A percentile compares a stretch with the other conserved stretches of the same genome.
Conservation (phyloP, 2,797 vertebrate genomes). For the Simalia tracyae region DNA sequence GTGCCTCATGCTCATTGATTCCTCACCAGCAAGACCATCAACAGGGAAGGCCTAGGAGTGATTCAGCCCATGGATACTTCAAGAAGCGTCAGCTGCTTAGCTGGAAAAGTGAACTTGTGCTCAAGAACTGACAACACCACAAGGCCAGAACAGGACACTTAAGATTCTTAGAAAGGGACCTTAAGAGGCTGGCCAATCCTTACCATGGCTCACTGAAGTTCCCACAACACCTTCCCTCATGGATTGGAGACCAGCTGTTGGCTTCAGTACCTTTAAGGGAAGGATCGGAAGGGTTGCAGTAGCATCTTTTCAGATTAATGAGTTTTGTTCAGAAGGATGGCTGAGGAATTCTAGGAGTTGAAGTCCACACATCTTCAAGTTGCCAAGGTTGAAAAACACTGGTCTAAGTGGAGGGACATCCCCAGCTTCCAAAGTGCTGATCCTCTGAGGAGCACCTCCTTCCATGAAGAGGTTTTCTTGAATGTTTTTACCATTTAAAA, state of each 20-base stretch:
- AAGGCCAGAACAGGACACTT: background rate
- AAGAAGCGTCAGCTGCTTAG: background rate
- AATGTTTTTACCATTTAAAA: background rate
- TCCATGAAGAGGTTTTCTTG: background rate
- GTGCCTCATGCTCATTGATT: background rate
- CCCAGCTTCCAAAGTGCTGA: background rate
- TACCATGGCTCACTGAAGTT: background rate
- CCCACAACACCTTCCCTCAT: background rate
- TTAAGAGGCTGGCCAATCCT: background rate
- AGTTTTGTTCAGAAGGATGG: background rate
- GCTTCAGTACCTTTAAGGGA: background rate
- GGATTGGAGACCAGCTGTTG: background rate
- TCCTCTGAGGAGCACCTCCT: background rate
- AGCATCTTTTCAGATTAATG: background rate
- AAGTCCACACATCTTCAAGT: no score
- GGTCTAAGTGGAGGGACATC: background rate
- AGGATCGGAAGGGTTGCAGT: background rate
- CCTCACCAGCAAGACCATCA: background rate
- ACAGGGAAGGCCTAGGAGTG: conserved; percentile 20
- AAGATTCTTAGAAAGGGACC: no score
- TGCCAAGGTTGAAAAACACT: no score
- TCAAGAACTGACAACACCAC: background rate
- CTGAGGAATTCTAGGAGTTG: no score
- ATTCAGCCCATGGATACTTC: background rate
- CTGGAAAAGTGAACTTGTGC: background rate